Evolutionary conservation across 30 jellyfish, hydroid and myxozoan genomes (phyloP).

Genomic region (Catostylus mosaicus): DNA sequence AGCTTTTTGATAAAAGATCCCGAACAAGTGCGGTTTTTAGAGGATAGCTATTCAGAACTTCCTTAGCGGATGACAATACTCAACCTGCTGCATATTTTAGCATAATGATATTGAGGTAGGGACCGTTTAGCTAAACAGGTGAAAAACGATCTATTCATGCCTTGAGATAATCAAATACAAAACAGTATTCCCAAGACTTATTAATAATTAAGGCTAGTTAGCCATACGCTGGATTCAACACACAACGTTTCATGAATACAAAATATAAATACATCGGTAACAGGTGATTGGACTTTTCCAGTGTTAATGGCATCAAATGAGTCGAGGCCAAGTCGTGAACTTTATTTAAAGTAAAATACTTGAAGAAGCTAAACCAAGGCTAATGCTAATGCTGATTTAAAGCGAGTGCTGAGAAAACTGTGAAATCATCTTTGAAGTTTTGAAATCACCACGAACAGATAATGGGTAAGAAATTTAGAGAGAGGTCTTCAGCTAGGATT

Average conservation of each 20-base stretch:
- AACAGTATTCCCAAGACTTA: slow-evolving; percentile 8
- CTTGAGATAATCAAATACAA: neutral
- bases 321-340: neutral
- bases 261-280: slow-evolving; percentile 17
- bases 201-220: slow-evolving; percentile 24
- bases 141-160: slow-evolving; percentile 1
- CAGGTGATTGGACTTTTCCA: slow-evolving; percentile 32
- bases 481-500: too few relatives aligned
- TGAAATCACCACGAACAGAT: neutral
- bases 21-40: too few relatives aligned
- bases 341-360: too few relatives aligned
- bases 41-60: too few relatives aligned
- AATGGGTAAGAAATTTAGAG: slow-evolving; percentile 10
- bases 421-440: neutral
- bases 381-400: neutral
- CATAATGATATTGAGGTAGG: neutral
- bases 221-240: slow-evolving; percentile 14
- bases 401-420: neutral
- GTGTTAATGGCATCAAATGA: slow-evolving; percentile 3
- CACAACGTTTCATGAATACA: slow-evolving; percentile 23
- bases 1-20: too few relatives aligned
- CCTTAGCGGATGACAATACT: neutral
- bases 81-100: neutral
- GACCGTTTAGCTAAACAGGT: slow-evolving; percentile 2
- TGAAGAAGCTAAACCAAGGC: neutral